Evolutionary conservation across 2,888 invertebrate species (phyloP).

Genomic region (Tetropium fuscum): DNA sequence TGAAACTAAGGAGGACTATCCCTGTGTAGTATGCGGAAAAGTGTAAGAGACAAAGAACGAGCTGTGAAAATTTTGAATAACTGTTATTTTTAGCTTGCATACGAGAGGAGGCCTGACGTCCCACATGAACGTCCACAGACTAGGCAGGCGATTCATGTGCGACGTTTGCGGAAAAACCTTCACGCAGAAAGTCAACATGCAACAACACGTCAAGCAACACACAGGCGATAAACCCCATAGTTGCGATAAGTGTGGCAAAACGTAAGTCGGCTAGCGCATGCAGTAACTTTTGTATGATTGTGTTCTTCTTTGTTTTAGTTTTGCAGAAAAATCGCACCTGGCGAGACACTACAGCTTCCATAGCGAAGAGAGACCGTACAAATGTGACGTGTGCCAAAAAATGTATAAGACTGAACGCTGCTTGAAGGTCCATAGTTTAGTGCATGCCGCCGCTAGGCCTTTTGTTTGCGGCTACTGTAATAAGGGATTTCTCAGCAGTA

Average conservation of each 20-base stretch:
- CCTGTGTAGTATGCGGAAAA: slow-evolving; percentile 65
- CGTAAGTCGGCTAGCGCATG: slow-evolving; percentile 58
- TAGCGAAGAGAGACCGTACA: slow-evolving; percentile 62
- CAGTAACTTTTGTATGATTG: too few relatives aligned
- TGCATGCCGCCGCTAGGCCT: slow-evolving; percentile 69
- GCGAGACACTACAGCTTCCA: slow-evolving; percentile 65
- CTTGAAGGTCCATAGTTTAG: slow-evolving; percentile 70
- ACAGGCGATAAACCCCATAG: slow-evolving; percentile 66
- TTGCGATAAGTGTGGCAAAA: slow-evolving; percentile 68
- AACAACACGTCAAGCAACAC: slow-evolving; percentile 66
- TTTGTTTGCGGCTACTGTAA: slow-evolving; percentile 69
- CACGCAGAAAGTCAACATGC: slow-evolving; percentile 68
- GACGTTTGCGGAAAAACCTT: slow-evolving; percentile 71
- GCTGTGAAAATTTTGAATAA: neutral
- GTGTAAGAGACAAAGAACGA: slow-evolving; percentile 54
- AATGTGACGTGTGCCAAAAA: slow-evolving; percentile 69
- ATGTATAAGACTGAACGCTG: slow-evolving; percentile 71
- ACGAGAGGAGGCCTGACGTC: slow-evolving; percentile 65
- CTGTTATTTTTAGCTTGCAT: slow-evolving; percentile 56
- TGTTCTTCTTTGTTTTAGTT: slow-evolving; percentile 50
- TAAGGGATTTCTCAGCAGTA: slow-evolving; percentile 72
- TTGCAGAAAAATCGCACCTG: slow-evolving; percentile 65
- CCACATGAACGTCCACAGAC: slow-evolving; percentile 65
- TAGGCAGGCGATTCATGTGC: slow-evolving; percentile 67
- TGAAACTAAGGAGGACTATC: slow-evolving; percentile 62